Evolutionary conservation across 2,888 invertebrate genomes (phyloP), one percentile per base, ranked within the genome.

Genomic region (Plusia festucae): DNA sequence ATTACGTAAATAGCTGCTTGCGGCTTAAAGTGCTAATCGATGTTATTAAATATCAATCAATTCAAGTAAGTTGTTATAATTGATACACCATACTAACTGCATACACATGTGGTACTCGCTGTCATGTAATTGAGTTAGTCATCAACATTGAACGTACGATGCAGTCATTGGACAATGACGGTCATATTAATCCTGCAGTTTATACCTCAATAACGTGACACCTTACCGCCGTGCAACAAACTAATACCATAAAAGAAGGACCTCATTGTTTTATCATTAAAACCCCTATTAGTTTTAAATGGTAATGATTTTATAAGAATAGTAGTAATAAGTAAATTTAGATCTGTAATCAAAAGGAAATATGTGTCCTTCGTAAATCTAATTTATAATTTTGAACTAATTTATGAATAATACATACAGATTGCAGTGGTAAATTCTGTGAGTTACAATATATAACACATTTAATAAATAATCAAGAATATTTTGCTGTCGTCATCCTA

Each of bases 111-210:
- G 56, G 46, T 46, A 49, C 16, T 49, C 18, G 51, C 34, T 60
- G 70, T 61, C 69, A 72, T 58, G 73, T 54, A 46, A 67, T 27
- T 0, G 57, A 20, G 58, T 76, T 69, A 79, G 65, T 69, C 77
- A 67, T 59, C 49, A 40, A 63, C 30, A 60, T 68, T 53, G 62
- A 22, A 34, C 49, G 52, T 72, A 55, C 57, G 22, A 46, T 60
- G 52, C 34, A 64, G 46, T 63, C 73, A 76, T 60, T 72, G 46
- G 53, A 66, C 61, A 27, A 54, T 76, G 63, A 65, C 65, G 75
- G 53, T 55, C 58, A 49, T 67, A 65, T 76, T 27, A 53, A 62
- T 66, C 20, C 52, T 46, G 18, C 32, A 46, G 40, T 24, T 67
- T 60, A 54, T 61, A 65, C 46, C 46, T 49, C 9, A 18, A 22